Base-by-base conservation (phyloP, 1,140 invertebrate species). In the Spodoptera litura region DNA sequence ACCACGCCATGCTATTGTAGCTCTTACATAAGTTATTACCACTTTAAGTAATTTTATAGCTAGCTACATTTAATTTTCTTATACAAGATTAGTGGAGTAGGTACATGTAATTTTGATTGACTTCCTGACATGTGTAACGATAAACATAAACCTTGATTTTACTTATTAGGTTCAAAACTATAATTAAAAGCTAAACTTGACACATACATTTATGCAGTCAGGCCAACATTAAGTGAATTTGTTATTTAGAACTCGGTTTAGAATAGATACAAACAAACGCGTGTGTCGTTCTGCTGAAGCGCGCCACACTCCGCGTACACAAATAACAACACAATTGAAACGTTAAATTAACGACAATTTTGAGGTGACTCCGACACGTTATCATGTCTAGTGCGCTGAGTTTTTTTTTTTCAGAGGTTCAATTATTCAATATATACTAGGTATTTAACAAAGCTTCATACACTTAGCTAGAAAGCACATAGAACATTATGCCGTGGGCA, bases 1-100 rank as follows among this genome's bases (percentile, higher is more conserved):
- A 53, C 27, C 59, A 62, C 71, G 58, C 59, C 44, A 51, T 51
- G 73, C 59, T 52, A 75, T 75, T 75, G 73, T 64, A 61, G 49
- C 25, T 64, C 59, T 75, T 64, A 62, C 59, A 64, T 75, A 75
- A 62, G 59, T 75, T 75, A 75, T 64, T 62, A 75, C 73, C 52
- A 52, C 59, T 62, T 75, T 20, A 3, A 38, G 49, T 38, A 71
- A 35, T 44, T 20, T 13, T 59, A 73, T n/a, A 20, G 31, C 52
- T 51, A 56, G 20, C 44, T 25, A 55, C 58, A 5, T 55, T 72
- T 2, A 0, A 72, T 72, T 56, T 71, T 31, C 44, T 35, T 49
- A 8, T 31, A 70, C 12, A 15, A 53, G 25, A 66, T n/a, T 70
- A 49, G 10, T 27, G 20, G 66, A 52, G 53, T n/a, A n/a, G n/a